A percentile compares a stretch with the other conserved stretches of the same genome.
Evolutionary conservation across 2,888 invertebrate genomes (phyloP).

Genomic region (Acleris cristana): DNA sequence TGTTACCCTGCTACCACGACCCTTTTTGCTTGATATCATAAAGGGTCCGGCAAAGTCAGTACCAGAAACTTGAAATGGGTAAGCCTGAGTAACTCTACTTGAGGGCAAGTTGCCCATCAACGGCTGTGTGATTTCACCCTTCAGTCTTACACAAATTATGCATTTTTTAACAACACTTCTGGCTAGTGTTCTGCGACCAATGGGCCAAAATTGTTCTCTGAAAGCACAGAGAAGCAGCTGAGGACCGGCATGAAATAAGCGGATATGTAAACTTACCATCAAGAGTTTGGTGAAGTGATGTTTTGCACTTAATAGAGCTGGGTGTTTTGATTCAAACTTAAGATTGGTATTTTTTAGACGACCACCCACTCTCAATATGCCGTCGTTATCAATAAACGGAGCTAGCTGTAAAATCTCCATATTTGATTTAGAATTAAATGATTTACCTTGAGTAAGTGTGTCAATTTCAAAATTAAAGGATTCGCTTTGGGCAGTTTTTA

Average conservation of each 20-base stretch:
- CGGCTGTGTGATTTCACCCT: conserved; percentile 29
- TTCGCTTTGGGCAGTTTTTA: conserved; percentile 8
- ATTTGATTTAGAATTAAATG: neutral
- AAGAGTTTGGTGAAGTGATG: conserved; percentile 38
- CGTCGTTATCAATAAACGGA: conserved; percentile 29
- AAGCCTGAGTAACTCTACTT: conserved; percentile 20
- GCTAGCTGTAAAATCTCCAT: conserved; percentile 10
- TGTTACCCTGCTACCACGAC: conserved; percentile 32
- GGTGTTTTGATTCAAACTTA: conserved; percentile 37
- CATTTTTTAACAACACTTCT: conserved; percentile 30
- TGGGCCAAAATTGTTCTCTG: conserved; percentile 40
- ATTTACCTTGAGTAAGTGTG: conserved; percentile 2
- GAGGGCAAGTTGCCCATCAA: conserved; percentile 39
- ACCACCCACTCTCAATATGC: conserved; percentile 28
- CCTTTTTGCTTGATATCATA: conserved; percentile 32
- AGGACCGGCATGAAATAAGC: conserved; percentile 39
- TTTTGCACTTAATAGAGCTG: conserved; percentile 28
- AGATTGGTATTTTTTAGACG: conserved; percentile 14
- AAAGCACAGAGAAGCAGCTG: conserved; percentile 40
- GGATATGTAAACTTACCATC: conserved; percentile 36
- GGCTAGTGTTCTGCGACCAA: conserved; percentile 39
- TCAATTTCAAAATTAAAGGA: conserved; percentile 2
- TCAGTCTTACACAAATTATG: conserved; percentile 26
- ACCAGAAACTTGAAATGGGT: conserved; percentile 37
- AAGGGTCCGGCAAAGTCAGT: conserved; percentile 41